These are phyloP conservation scores for Parus major DNA, from an alignment of 2,113 vertebrate species.

Conservation along the genomic window DNA sequence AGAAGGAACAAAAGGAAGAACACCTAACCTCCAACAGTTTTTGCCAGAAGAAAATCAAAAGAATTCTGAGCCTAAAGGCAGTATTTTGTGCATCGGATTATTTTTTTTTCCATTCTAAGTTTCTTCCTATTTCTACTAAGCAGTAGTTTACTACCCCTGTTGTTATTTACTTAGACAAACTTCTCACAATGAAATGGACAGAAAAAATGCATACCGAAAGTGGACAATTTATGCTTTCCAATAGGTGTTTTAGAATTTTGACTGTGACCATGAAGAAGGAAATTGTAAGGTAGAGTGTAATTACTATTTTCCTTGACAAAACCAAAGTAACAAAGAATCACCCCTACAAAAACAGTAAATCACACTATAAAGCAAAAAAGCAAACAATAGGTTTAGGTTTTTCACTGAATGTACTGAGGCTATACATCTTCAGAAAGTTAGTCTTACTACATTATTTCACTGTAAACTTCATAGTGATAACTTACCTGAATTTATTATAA, in stretches of 20 bases:
- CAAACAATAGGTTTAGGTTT: not conserved
- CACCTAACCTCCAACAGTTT: not conserved
- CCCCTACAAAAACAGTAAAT: not conserved
- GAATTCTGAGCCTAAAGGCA: not conserved
- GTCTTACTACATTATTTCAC: not conserved
- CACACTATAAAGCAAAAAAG: not conserved
- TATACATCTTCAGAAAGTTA: not conserved
- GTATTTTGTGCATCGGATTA: not conserved
- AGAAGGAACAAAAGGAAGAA: too few relatives aligned
- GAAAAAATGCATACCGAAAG: not conserved
- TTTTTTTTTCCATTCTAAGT: not conserved
- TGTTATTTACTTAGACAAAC: not conserved
- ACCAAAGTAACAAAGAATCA: not conserved
- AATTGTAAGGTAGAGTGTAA: not conserved
- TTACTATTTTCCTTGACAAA: not conserved
- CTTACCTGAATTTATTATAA: not conserved
- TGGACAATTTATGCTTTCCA: not conserved
- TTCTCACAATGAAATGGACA: not conserved
- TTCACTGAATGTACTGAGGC: not conserved
- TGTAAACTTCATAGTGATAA: not conserved
- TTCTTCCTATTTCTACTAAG: not conserved
- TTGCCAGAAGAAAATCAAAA: not conserved
- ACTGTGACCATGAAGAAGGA: not conserved
- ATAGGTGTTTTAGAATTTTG: not conserved
- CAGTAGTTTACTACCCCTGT: not conserved